phyloP scores from a whole-genome alignment of 2,113 vertebrate genomes.

The Phrynosoma blainvillii region DNA sequence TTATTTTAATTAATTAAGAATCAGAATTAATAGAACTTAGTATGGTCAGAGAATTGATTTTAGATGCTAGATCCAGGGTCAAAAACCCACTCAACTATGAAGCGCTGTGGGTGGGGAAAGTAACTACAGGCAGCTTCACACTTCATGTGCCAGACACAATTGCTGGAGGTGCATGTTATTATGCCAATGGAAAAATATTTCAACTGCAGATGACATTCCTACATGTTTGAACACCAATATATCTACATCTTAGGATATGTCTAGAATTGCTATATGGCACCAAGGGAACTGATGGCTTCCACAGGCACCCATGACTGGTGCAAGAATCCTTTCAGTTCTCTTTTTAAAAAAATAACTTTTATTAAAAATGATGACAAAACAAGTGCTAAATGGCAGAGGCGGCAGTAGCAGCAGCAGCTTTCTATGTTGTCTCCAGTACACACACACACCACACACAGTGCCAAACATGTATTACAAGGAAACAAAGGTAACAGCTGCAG shows the following conservation, averaged over 20 bases:
- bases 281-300: not conserved
- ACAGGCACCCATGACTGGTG: not conserved
- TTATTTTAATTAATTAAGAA: not conserved
- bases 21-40: not conserved
- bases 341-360: not conserved
- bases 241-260: not conserved
- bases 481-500: not conserved
- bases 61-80: not conserved
- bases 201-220: not conserved
- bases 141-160: not conserved
- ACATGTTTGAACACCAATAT: not conserved
- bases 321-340: not conserved
- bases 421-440: not conserved
- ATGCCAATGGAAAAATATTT: slow-evolving; percentile 1
- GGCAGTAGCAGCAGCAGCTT: too few relatives aligned
- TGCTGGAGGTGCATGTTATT: slow-evolving; percentile 7
- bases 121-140: not conserved
- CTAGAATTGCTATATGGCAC: not conserved
- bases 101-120: not conserved
- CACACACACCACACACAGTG: too few relatives aligned
- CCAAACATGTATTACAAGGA: not conserved
- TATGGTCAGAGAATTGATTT: not conserved
- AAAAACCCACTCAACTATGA: not conserved
- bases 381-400: not conserved
- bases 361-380: not conserved